These are phyloP conservation scores for Heptranchias perlo DNA, from an alignment of 2,113 vertebrate species.

Conservation along the genomic window DNA sequence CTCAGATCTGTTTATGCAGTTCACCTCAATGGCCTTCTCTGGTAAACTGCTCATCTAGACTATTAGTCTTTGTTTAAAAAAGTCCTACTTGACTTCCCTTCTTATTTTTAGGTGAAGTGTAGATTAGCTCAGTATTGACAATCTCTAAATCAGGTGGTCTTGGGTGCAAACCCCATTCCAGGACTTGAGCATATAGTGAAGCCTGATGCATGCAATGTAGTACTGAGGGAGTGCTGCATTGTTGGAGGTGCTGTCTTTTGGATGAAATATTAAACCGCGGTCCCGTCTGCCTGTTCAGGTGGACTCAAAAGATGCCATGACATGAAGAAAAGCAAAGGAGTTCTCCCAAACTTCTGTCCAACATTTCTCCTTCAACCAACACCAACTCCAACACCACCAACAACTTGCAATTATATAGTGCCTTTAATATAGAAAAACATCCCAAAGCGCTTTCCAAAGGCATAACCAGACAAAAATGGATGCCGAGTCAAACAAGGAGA, in stretches of 20 bases:
- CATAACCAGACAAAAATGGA: background rate
- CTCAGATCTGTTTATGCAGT: background rate
- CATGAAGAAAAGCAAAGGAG: background rate
- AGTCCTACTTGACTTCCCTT: too few species aligned
- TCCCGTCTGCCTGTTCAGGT: background rate
- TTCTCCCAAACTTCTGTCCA: background rate
- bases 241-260: background rate
- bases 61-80: too few species aligned
- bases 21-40: background rate
- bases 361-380: background rate
- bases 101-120: background rate
- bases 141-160: background rate
- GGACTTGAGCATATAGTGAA: background rate
- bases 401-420: background rate
- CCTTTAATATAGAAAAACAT: background rate
- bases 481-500: background rate
- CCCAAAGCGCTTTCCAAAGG: background rate
- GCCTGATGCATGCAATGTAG: background rate
- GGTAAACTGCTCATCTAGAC: background rate
- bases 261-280: background rate
- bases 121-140: background rate
- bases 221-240: background rate
- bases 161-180: background rate
- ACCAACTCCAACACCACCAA: background rate
- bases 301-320: background rate